Percentiles rank a stretch among this genome's conserved stretches.
Conservation (phyloP, 2,113 vertebrate species). For the Meriones unguiculatus region DNA sequence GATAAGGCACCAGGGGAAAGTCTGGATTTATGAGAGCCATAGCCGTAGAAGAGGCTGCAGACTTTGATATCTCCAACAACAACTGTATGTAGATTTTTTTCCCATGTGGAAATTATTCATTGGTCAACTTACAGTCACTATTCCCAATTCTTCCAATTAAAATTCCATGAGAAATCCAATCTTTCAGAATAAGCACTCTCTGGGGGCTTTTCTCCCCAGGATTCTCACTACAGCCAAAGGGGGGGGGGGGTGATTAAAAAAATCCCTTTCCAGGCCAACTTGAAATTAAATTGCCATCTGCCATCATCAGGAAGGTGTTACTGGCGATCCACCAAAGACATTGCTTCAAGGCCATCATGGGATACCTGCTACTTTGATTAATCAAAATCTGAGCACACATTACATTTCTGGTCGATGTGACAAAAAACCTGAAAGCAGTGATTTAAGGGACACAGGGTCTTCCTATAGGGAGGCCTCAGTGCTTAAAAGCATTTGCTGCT, state of each 20-base stretch:
- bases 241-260: neutral
- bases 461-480: neutral
- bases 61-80: slow-evolving; percentile 47
- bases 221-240: slow-evolving; percentile 1
- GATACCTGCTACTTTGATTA: neutral
- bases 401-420: neutral
- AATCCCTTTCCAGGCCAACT: slow-evolving; percentile 40
- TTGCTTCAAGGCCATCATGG: slow-evolving; percentile 29
- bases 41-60: slow-evolving; percentile 47
- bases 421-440: neutral
- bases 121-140: slow-evolving; percentile 59
- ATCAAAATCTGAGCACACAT: neutral
- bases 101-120: slow-evolving; percentile 57
- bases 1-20: slow-evolving; percentile 53
- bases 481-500: neutral
- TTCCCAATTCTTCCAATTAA: slow-evolving; percentile 66
- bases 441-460: neutral
- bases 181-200: slow-evolving; percentile 62
- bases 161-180: slow-evolving; percentile 62
- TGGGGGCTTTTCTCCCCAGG: neutral
- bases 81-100: slow-evolving; percentile 15
- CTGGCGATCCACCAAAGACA: slow-evolving; percentile 19
- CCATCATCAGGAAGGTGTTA: slow-evolving; percentile 28
- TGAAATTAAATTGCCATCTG: slow-evolving; percentile 75
- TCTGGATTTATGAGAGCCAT: slow-evolving; percentile 43